Evolutionary conservation across 2,797 vertebrate genomes (phyloP), one percentile per base, ranked within the genome.

Genomic region (Pipistrellus pygmaeus): DNA sequence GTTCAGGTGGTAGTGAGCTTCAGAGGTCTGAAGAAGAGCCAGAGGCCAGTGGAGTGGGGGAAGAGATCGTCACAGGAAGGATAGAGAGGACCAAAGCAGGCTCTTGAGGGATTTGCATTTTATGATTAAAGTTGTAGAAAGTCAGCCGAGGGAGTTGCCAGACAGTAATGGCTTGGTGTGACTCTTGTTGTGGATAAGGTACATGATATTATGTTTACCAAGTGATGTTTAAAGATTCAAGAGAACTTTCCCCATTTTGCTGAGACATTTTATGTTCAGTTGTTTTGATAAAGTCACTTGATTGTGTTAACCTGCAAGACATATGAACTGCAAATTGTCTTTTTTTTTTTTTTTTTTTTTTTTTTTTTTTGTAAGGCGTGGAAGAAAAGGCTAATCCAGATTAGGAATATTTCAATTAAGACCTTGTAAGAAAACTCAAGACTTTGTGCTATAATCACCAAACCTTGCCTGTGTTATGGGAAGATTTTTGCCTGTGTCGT

Each of bases 401-500:
- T 60, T 32, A 46, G 66, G 41, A 73, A 75, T 68, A 41, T 62
- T 64, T 73, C 25, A 18, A 38, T 73, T 48, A 78, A 92, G 87
- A 69, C 71, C 30, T 69, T 81, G 8, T 48, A 64, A 76, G 90
- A 82, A 92, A 95, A 86, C 55, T 55, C 53, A 35, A 41, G 62
- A 76, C 55, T 71, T 17, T 3, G 38, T 51, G 92, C 66, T 76
- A 12, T 11, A 8, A 71, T 83, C 90, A 14, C 30, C 55, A 85
- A 3, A 35, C 53, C 62, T 72, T 20, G 90, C 73, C 77, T 77
- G 78, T 21, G 55, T 97, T 96, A 95, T 51, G 48, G 95, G 95
- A 96, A 91, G 91, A 18, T 41, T 64, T 91, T 76, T 92, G 82
- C 83, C 90, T 60, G 81, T 92, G 91, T 87, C 64, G 8, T 75